phyloP scores from a whole-genome alignment of 2,888 invertebrate species.

The Cephus spinipes region DNA sequence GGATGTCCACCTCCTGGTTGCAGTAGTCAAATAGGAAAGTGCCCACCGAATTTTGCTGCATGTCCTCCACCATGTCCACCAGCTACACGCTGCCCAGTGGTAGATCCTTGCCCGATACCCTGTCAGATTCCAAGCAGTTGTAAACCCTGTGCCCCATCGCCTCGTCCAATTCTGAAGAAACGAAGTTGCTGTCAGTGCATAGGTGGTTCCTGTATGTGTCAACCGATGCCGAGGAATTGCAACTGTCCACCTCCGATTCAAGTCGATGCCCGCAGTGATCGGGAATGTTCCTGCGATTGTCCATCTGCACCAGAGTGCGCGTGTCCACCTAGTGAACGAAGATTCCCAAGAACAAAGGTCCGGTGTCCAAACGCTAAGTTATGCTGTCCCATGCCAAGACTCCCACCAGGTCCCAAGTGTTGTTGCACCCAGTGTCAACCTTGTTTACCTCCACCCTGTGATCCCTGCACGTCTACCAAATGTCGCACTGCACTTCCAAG shows the following conservation, averaged over 20 bases:
- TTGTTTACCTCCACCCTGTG: constrained; percentile 39
- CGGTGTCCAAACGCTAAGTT: constrained; percentile 42
- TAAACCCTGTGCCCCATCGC: constrained; percentile 33
- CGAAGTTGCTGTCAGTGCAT: constrained; percentile 37
- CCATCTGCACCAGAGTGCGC: constrained; percentile 48
- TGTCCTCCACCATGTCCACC: constrained; percentile 6
- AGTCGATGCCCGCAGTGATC: constrained; percentile 41
- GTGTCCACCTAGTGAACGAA: constrained; percentile 49
- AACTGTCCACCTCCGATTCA: constrained; percentile 51
- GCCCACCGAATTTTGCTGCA: neutral
- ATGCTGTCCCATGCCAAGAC: constrained; percentile 40
- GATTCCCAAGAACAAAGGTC: constrained; percentile 37
- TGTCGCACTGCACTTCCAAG: constrained; percentile 28
- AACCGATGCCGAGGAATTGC: constrained; percentile 45
- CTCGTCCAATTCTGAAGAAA: constrained; percentile 36
- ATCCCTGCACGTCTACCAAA: constrained; percentile 36
- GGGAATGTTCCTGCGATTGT: constrained; percentile 48
- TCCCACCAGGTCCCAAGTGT: constrained; percentile 40
- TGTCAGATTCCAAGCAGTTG: constrained; percentile 26
- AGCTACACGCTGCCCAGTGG: neutral
- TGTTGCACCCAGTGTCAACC: constrained; percentile 37
- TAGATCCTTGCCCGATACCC: constrained; percentile 5
- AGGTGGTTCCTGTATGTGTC: constrained; percentile 41
- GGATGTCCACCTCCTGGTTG: constrained; percentile 26
- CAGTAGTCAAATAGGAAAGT: neutral